Conservation (phyloP, 1,140 invertebrate genomes). For the Caenorhabditis briggsae region DNA sequence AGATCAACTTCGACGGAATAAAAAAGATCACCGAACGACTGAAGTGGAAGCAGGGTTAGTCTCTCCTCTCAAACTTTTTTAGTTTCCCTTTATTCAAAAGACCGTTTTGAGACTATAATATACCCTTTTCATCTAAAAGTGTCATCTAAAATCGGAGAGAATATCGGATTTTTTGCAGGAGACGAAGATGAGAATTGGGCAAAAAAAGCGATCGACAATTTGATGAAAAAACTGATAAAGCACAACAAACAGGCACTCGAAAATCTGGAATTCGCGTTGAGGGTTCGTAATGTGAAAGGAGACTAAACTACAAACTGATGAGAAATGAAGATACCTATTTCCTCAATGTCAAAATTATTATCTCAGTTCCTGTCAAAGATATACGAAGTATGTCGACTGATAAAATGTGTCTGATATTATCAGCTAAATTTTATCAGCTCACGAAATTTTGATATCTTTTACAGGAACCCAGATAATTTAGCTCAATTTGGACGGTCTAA, state of each 20-base stretch:
- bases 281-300: constrained; percentile 83
- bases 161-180: constrained; percentile 69
- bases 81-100: neutral
- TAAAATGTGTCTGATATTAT: too few species aligned
- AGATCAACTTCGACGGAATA: constrained; percentile 46
- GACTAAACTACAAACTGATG: too few species aligned
- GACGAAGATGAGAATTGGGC: constrained; percentile 85
- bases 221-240: constrained; percentile 91
- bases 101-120: neutral
- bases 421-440: too few species aligned
- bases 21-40: constrained; percentile 47
- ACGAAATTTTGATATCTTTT: too few species aligned
- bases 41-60: constrained; percentile 34
- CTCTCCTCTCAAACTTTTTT: neutral
- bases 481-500: too few species aligned
- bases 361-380: too few species aligned
- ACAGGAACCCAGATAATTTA: too few species aligned
- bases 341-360: too few species aligned
- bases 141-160: neutral
- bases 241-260: constrained; percentile 87
- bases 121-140: neutral
- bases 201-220: constrained; percentile 96
- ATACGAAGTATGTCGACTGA: too few species aligned
- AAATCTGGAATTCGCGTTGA: constrained; percentile 92
- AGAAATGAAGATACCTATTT: too few species aligned